Conservation (phyloP, 1,140 invertebrate species). For the Drosophila pallidifrons region DNA sequence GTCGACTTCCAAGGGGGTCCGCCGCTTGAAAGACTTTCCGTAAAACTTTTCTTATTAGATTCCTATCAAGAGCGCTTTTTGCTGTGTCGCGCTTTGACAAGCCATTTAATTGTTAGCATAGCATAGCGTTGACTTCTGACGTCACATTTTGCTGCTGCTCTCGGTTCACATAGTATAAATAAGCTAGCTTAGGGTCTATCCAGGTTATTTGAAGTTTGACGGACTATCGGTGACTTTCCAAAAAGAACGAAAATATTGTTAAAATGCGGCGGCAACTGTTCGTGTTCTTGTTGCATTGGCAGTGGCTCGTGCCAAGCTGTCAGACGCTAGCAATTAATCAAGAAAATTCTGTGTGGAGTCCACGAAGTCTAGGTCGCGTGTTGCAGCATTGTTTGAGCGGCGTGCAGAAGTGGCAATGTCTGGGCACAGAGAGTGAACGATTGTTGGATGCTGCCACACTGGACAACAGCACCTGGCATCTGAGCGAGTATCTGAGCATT, state of each 20-base stretch:
- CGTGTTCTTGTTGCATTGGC: constrained; percentile 37
- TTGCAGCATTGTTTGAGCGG: constrained; percentile 83
- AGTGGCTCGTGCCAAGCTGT: constrained; percentile 39
- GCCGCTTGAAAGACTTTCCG: constrained; percentile 44
- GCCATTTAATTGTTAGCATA: constrained; percentile 59
- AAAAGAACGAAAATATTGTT: no score
- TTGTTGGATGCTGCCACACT: constrained; percentile 86
- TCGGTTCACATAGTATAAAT: constrained; percentile 33
- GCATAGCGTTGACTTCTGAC: constrained; percentile 14
- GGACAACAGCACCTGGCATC: constrained; percentile 86
- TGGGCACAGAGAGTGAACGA: constrained; percentile 86
- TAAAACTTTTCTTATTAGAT: constrained; percentile 72
- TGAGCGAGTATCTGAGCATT: constrained; percentile 87
- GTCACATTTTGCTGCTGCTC: constrained; percentile 19
- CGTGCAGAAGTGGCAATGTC: constrained; percentile 85
- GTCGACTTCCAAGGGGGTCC: neutral
- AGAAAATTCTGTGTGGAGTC: constrained; percentile 42
- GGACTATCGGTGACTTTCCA: constrained; percentile 9
- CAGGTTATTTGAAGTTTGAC: constrained; percentile 64
- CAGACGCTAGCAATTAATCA: constrained; percentile 11
- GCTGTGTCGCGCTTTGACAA: constrained; percentile 75
- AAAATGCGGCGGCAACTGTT: constrained; percentile 61
- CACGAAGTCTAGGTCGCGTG: constrained; percentile 49
- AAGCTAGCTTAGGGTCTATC: neutral
- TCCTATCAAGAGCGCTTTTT: constrained; percentile 61